Evolutionary conservation across 1,140 invertebrate genomes (phyloP), one percentile per base, ranked within the genome.

Genomic region (Bombus turneri): DNA sequence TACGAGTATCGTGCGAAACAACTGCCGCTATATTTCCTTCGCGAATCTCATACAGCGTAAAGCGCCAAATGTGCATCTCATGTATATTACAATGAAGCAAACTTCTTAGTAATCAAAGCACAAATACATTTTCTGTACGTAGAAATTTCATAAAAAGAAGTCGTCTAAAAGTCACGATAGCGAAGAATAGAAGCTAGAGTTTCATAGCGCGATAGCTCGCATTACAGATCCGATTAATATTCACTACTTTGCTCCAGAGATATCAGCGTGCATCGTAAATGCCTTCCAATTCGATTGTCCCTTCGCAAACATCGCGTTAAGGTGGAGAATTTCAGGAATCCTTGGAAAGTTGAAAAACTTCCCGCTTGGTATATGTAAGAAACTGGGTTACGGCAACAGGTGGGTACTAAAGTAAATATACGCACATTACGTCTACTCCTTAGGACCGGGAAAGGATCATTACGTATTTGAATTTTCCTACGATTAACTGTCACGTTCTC

Each of bases 331-430:
- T 86, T 90, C 91, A 81, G 53, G 68, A 73, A 85, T 91, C 86
- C 88, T 89, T 88, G 88, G 87, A 88, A 93, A 94, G 93, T 94
- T 94, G 90, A 94, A 93, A 94, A 94, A 93, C 93, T 93, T 94
- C 92, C 92, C 90, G 90, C 88, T 88, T 80, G 83, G 86, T 90
- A 86, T 91, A 88, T 87, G 89, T 93, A 94, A 94, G 93, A 94
- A 94, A 94, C 91, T 93, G 89, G 93, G 94, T 94, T 93, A 93
- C 90, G 85, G 93, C 93, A 94, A 94, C 94, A 94, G 93, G 94
- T 94, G 93, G 93, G 91, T 91, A 94, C 93, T 94, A 94, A 94
- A 94, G 93, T 94, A 94, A 94, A 94, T 94, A 94, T 94, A 94
- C 94, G 94, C 94, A 93, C 93, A 94, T 94, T 94, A 94, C 92